phyloP scores from a whole-genome alignment of 2,113 vertebrate species.

The Eonycteris spelaea region DNA sequence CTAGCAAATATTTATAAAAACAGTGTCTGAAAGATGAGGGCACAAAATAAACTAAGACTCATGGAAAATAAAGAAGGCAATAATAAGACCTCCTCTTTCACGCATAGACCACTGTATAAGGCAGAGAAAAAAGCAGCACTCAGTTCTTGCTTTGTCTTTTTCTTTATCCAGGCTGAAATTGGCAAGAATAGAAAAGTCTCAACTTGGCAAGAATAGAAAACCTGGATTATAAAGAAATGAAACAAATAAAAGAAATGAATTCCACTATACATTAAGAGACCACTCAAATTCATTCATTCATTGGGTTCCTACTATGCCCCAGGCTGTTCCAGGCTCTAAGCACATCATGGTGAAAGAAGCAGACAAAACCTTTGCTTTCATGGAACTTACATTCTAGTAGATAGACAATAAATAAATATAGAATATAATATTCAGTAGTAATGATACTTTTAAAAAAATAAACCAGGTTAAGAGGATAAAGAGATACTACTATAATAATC shows the following conservation, averaged over 20 bases:
- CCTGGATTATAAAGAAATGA: neutral
- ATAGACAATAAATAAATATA: neutral
- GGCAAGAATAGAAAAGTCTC: neutral
- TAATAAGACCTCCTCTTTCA: neutral
- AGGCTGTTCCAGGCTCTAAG: neutral
- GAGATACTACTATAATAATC: neutral
- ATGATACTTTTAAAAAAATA: neutral
- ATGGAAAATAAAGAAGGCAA: neutral
- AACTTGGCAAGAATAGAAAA: no score
- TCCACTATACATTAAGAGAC: neutral
- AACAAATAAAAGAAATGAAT: neutral
- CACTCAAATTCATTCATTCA: neutral
- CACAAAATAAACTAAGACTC: neutral
- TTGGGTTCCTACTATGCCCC: neutral
- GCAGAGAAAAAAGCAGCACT: neutral
- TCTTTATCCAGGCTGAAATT: neutral
- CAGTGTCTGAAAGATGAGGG: neutral
- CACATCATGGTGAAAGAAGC: neutral
- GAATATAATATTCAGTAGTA: neutral
- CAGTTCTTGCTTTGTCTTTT: neutral
- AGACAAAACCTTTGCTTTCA: neutral
- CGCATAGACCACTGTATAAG: neutral
- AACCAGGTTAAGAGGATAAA: neutral
- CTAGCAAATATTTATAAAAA: neutral
- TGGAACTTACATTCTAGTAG: neutral